Conservation (phyloP, 1,140 invertebrate genomes). For the Euschistus heros region DNA sequence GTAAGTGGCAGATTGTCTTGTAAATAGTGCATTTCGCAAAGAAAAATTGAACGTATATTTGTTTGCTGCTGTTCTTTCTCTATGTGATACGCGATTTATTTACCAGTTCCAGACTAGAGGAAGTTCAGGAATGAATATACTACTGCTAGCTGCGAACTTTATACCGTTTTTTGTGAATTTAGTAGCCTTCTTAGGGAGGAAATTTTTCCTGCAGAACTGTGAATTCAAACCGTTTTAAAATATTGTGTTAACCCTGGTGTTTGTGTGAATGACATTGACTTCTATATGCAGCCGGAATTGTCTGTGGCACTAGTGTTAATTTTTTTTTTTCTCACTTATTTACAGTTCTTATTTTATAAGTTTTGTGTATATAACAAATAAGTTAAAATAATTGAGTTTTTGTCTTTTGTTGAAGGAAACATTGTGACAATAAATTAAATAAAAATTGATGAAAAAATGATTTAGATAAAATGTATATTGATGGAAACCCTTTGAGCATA, state of each 20-base stretch:
- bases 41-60: not conserved
- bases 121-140: too few relatives aligned
- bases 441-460: not conserved
- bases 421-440: slow-evolving; percentile 13
- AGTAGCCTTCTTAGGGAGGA: too few relatives aligned
- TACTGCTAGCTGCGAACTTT: too few relatives aligned
- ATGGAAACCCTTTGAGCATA: not conserved
- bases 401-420: slow-evolving; percentile 13
- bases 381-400: not conserved
- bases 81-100: not conserved
- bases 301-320: not conserved
- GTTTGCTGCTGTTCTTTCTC: not conserved
- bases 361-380: slow-evolving; percentile 11
- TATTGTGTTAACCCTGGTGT: too few relatives aligned
- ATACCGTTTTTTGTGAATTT: too few relatives aligned
- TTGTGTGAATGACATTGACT: too few relatives aligned
- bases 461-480: not conserved
- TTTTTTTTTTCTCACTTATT: not conserved
- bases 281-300: not conserved
- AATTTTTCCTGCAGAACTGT: too few relatives aligned
- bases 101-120: too few relatives aligned
- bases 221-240: too few relatives aligned
- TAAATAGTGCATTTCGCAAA: slow-evolving; percentile 3
- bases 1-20: not conserved
- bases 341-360: not conserved